Evolutionary conservation across 2,888 invertebrate species (phyloP).

Genomic region (Prosopocoilus inquinatus): DNA sequence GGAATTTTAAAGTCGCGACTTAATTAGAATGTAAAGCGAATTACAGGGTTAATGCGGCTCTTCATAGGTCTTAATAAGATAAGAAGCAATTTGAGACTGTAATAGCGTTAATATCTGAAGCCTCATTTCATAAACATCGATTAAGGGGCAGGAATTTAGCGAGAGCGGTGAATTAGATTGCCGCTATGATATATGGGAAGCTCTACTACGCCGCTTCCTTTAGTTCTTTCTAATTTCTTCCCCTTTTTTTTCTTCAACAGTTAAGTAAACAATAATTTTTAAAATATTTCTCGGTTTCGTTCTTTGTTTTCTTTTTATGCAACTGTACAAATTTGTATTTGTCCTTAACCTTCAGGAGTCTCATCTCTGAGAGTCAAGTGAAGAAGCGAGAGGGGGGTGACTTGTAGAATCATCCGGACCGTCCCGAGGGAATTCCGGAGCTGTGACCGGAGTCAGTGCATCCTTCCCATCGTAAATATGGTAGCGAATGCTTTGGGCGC

Average conservation of each 20-base stretch:
- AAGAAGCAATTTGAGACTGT: conserved; percentile 51
- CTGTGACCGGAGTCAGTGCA: conserved; percentile 41
- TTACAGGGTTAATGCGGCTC: conserved; percentile 49
- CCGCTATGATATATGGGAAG: conserved; percentile 7
- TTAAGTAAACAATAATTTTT: no score
- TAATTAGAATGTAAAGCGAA: conserved; percentile 48
- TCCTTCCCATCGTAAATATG: conserved; percentile 45
- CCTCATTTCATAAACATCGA: conserved; percentile 52
- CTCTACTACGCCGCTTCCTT: no score
- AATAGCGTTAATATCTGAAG: conserved; percentile 50
- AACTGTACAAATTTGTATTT: no score
- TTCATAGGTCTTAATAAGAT: conserved; percentile 50
- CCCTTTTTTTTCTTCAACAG: no score
- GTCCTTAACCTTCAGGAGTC: not conserved
- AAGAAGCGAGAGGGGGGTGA: conserved; percentile 1
- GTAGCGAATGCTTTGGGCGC: conserved; percentile 29
- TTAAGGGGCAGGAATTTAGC: conserved; percentile 40
- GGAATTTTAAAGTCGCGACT: conserved; percentile 41
- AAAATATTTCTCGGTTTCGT: no score
- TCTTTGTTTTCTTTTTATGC: no score
- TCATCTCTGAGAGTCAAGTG: not conserved
- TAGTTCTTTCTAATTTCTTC: no score
- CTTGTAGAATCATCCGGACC: conserved; percentile 30
- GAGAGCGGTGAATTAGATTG: conserved; percentile 18
- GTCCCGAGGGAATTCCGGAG: conserved; percentile 35